These are phyloP conservation scores for Muricea muricata DNA, from an alignment of 92 coral and sea anemone genomes.

Conservation along the genomic window DNA sequence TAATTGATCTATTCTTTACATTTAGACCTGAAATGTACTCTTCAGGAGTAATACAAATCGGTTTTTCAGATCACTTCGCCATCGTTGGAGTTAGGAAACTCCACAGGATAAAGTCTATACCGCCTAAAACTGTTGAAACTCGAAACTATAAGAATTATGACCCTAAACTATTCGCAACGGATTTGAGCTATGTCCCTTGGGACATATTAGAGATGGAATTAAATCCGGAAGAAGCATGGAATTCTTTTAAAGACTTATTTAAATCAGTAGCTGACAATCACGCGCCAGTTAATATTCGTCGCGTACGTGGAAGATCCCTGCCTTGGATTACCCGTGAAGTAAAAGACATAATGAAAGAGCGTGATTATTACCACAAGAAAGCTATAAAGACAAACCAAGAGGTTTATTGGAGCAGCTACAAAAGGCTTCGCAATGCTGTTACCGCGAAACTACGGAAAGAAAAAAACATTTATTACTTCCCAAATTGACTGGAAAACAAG, in stretches of 20 bases:
- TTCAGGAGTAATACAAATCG: conserved; percentile 22
- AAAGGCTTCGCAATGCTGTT: too few species aligned
- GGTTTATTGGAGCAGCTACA: too few species aligned
- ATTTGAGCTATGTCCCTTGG: conserved; percentile 17
- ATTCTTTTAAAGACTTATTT: conserved; percentile 53
- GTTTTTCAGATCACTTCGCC: conserved; percentile 33
- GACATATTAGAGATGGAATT: conserved; percentile 36
- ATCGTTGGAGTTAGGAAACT: conserved; percentile 39
- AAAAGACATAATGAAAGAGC: too few species aligned
- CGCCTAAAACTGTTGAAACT: conserved; percentile 27
- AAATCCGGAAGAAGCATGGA: conserved; percentile 44
- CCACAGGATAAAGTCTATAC: conserved; percentile 32
- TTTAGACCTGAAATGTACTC: too few species aligned
- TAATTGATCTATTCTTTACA: conserved; percentile 40
- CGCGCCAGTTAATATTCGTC: too few species aligned
- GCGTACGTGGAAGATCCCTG: too few species aligned
- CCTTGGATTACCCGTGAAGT: too few species aligned
- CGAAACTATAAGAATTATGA: conserved; percentile 25
- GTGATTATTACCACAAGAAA: too few species aligned
- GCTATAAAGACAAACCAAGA: too few species aligned
- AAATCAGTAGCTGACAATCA: too few species aligned
- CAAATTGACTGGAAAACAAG: too few species aligned
- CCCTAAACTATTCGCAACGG: neutral
- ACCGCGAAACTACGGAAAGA: conserved; percentile 45
- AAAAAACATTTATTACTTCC: conserved; percentile 24